phyloP scores from a whole-genome alignment of 2,888 invertebrate genomes.

The Elmis aenea region DNA sequence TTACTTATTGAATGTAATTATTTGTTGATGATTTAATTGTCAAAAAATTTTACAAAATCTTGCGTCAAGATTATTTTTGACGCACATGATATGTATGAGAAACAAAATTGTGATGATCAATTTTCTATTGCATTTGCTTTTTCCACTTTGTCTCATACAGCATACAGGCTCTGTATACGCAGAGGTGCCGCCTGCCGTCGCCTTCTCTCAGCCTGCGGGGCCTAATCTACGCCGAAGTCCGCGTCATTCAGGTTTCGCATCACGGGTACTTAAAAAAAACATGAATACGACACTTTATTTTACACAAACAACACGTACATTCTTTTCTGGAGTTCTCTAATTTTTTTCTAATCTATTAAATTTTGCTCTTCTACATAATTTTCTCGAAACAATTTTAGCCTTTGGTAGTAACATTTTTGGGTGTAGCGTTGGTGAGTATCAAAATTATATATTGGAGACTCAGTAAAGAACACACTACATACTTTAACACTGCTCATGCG shows the following conservation, averaged over 20 bases:
- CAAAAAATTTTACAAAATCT: slow-evolving; percentile 41
- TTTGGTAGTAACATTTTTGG: no score
- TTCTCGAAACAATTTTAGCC: no score
- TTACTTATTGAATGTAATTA: neutral
- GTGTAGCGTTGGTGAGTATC: no score
- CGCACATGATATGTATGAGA: slow-evolving; percentile 31
- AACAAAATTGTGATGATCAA: slow-evolving; percentile 32
- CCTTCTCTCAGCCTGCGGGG: slow-evolving; percentile 50
- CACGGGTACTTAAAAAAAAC: slow-evolving; percentile 49
- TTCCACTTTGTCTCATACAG: slow-evolving; percentile 50
- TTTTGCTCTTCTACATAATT: no score
- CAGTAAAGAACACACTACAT: no score
- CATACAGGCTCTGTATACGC: slow-evolving; percentile 49
- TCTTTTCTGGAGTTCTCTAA: slow-evolving; percentile 4
- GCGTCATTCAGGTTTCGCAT: slow-evolving; percentile 49
- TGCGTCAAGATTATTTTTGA: slow-evolving; percentile 8
- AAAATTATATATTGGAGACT: no score
- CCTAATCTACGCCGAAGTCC: slow-evolving; percentile 48
- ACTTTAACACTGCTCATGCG: no score
- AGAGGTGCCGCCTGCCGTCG: slow-evolving; percentile 49
- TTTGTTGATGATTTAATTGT: slow-evolving; percentile 14
- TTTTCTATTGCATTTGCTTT: slow-evolving; percentile 41
- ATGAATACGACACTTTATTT: slow-evolving; percentile 31
- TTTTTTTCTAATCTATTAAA: no score
- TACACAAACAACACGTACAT: slow-evolving; percentile 19